Percentiles rank a stretch among this genome's conserved stretches.
These are phyloP conservation scores for Rhinogobio ventralis DNA, from an alignment of 2,797 vertebrate species.

Conservation along the genomic window DNA sequence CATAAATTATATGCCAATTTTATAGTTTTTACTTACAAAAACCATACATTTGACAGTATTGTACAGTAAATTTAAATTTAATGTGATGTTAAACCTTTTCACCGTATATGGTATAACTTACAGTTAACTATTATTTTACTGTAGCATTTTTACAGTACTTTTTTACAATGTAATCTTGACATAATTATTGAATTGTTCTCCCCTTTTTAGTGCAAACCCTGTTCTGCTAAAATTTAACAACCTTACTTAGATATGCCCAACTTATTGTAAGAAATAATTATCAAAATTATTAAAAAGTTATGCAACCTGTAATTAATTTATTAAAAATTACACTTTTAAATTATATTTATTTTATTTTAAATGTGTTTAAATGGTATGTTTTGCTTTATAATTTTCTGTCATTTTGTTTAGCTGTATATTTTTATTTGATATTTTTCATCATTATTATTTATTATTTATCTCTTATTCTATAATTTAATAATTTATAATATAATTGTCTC, in stretches of 20 bases:
- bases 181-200: too few relatives aligned
- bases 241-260: too few relatives aligned
- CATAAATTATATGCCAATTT: background rate
- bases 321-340: too few relatives aligned
- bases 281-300: too few relatives aligned
- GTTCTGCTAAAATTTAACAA: too few relatives aligned
- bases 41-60: background rate
- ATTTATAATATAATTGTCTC: background rate
- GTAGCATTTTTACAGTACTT: background rate
- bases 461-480: background rate
- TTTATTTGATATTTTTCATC: background rate
- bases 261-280: too few relatives aligned
- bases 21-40: background rate
- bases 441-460: background rate
- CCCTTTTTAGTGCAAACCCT: too few relatives aligned
- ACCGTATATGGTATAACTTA: background rate
- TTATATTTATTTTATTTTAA: too few relatives aligned
- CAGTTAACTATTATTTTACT: background rate
- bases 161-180: too few relatives aligned
- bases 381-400: background rate
- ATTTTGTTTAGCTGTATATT: background rate
- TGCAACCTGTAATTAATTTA: too few relatives aligned
- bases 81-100: background rate
- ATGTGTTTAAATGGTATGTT: background rate
- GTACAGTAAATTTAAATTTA: background rate